phyloP scores from a whole-genome alignment of 1,140 invertebrate genomes.

The Bombus difficillimus region DNA sequence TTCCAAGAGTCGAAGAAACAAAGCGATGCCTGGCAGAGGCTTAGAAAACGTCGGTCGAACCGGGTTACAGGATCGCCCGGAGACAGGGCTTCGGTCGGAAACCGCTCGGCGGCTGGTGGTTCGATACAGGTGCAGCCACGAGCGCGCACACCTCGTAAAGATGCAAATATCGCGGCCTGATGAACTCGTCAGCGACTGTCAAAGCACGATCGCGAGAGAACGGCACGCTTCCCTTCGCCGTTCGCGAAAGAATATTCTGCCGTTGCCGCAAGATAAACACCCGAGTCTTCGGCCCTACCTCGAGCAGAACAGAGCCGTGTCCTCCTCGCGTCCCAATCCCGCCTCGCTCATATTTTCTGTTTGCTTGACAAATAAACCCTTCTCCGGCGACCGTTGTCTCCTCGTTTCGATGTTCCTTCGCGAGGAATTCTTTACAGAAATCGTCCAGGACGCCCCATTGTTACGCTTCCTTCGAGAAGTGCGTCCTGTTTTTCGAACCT shows the following conservation, averaged over 20 bases:
- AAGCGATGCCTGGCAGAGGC: not conserved
- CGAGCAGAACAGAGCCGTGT: constrained; percentile 4
- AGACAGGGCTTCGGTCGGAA: constrained; percentile 54
- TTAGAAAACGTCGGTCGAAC: constrained; percentile 24
- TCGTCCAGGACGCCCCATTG: constrained; percentile 30
- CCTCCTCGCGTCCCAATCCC: constrained; percentile 9
- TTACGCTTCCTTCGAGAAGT: not conserved
- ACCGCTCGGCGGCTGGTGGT: not conserved
- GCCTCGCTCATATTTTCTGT: constrained; percentile 71
- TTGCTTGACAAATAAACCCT: constrained; percentile 78
- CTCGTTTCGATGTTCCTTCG: not conserved
- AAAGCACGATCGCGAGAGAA: constrained; percentile 73
- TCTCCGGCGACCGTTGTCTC: constrained; percentile 38
- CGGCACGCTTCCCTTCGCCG: constrained; percentile 36
- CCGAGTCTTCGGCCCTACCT: constrained; percentile 40
- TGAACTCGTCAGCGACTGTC: constrained; percentile 78
- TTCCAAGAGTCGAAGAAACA: constrained; percentile 12
- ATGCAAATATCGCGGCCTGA: constrained; percentile 75
- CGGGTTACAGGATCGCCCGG: constrained; percentile 65
- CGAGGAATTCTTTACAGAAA: constrained; percentile 37
- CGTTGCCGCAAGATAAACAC: constrained; percentile 72
- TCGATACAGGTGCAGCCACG: constrained; percentile 72
- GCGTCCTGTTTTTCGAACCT: not conserved
- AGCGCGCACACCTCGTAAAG: constrained; percentile 73
- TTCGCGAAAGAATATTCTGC: constrained; percentile 70